These are phyloP conservation scores for Ctenodactylus gundi DNA, from an alignment of 2,113 vertebrate genomes.

Conservation along the genomic window DNA sequence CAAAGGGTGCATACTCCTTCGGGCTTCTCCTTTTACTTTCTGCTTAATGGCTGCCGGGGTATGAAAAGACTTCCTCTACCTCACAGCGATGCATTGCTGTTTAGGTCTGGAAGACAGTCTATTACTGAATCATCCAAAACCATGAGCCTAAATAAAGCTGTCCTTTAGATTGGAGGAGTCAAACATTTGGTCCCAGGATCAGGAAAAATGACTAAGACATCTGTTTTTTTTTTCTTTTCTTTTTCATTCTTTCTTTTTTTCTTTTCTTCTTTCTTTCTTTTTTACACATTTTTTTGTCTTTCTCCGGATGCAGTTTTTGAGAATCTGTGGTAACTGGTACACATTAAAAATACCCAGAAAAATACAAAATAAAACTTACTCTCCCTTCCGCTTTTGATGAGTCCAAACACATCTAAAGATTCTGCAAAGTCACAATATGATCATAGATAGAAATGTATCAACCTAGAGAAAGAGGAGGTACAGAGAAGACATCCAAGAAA, in stretches of 20 bases:
- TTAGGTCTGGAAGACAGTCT: no score
- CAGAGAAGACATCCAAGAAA: background rate
- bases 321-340: background rate
- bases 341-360: background rate
- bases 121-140: no score
- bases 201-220: no score
- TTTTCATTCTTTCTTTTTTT: background rate
- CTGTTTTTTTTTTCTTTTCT: no score
- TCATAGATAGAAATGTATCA: background rate
- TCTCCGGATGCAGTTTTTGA: background rate
- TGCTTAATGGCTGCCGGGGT: no score
- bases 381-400: background rate
- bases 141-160: no score
- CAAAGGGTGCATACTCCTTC: no score
- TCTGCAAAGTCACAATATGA: background rate
- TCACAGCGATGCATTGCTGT: no score
- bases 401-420: background rate
- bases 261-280: background rate
- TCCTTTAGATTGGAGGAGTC: no score
- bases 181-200: no score
- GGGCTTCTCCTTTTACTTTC: no score
- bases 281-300: background rate
- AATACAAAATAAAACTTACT: background rate
- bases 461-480: background rate
- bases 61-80: no score